These are phyloP conservation scores for Urocyon cinereoargenteus DNA, from an alignment of 2,797 vertebrate species.

Conservation along the genomic window DNA sequence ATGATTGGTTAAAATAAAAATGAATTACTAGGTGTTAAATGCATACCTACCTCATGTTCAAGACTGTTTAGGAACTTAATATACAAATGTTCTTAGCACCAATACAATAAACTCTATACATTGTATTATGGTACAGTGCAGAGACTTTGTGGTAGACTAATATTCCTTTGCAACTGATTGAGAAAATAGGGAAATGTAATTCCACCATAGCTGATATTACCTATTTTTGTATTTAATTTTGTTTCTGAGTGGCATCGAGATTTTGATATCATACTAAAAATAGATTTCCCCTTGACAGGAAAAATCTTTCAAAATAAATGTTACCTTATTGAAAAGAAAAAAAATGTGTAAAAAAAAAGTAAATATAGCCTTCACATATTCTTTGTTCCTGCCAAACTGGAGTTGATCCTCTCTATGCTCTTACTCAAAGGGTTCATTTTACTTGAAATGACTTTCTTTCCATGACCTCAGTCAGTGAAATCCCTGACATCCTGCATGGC, in stretches of 20 bases:
- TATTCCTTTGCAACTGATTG: neutral
- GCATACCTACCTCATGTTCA: neutral
- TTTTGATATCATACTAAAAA: neutral
- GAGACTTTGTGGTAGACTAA: neutral
- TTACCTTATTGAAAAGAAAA: neutral
- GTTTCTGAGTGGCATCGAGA: neutral
- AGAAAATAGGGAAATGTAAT: neutral
- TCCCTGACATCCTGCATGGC: neutral
- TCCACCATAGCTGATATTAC: neutral
- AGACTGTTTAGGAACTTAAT: neutral
- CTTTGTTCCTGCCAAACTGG: neutral
- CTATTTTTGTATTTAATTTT: neutral
- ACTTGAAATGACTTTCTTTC: neutral
- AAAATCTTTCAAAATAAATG: neutral
- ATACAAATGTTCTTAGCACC: neutral
- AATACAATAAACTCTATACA: neutral
- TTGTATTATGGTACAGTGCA: neutral
- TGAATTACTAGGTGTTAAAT: neutral
- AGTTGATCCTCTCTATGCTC: neutral
- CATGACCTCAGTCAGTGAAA: neutral
- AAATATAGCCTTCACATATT: neutral
- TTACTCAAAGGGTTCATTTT: neutral
- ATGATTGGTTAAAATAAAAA: neutral
- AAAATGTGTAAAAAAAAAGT: neutral
- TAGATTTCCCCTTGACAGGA: neutral